phyloP scores from a whole-genome alignment of 2,888 invertebrate genomes.

The Piscicola geometra region DNA sequence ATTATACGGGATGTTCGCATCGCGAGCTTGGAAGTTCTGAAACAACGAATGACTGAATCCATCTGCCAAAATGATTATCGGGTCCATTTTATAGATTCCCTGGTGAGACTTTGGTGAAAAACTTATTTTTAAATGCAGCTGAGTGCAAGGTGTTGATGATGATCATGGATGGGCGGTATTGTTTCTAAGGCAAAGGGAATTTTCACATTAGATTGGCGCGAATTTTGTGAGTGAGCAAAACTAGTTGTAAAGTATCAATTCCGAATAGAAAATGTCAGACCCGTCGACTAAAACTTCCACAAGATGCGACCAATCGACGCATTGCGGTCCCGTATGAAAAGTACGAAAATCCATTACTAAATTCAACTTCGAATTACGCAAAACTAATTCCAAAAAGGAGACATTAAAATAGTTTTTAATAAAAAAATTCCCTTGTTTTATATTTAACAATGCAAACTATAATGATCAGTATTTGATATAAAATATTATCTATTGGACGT shows the following conservation, averaged over 20 bases:
- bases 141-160: background rate
- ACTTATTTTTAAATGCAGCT: background rate
- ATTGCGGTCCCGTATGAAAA: background rate
- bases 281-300: background rate
- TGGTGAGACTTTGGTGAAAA: background rate
- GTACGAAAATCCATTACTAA: background rate
- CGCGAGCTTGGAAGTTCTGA: conserved; percentile 21
- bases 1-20: conserved; percentile 15
- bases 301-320: conserved; percentile 2
- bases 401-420: background rate
- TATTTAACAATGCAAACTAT: conserved; percentile 2
- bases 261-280: too few relatives aligned
- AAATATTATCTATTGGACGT: conserved; percentile 25
- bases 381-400: background rate
- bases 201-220: background rate
- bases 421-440: background rate
- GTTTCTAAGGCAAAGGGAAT: too few relatives aligned
- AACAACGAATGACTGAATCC: conserved; percentile 16
- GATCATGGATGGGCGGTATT: too few relatives aligned
- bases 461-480: conserved; percentile 8
- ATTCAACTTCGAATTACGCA: background rate
- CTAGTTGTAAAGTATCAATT: background rate
- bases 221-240: background rate
- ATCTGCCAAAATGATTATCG: conserved; percentile 9
- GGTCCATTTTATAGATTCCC: conserved; percentile 1